Base-by-base conservation (phyloP, 2,113 vertebrate genomes). In the Odontesthes bonariensis region DNA sequence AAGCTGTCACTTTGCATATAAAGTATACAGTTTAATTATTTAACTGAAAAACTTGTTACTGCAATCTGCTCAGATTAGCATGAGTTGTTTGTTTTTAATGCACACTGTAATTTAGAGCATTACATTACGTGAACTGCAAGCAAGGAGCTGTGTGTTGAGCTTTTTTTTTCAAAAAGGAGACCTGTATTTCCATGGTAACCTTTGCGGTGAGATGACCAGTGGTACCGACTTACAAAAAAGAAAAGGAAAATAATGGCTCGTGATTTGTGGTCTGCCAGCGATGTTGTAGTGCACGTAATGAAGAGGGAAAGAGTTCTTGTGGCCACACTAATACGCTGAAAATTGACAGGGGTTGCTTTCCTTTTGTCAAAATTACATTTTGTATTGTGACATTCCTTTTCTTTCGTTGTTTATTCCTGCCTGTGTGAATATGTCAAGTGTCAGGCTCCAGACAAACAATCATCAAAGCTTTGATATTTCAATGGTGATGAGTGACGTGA, bases 401-500 rank as follows among this genome's bases (percentile, higher is more conserved):
- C 51, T 53, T 46, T 53, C 52, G 38, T 67, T 61, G 58, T 56
- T 72, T 78, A 53, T 72, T 23, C n/a, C 20, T 71, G 60, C 69
- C 47, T 59, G 20, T 31, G 66, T 54, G 32, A 56, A 40, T 31
- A 51, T 61, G 69, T 20, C 52, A 77, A 56, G 42, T 75, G 69
- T 78, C 77, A 81, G 61, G 40, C 44, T 5, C 35, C 46, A 59
- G 33, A 17, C 46, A 68, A 73, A 82, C 46, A 77, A 77, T 74
- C n/a, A 79, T 70, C 38, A 68, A 38, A 31, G 31, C 42, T 19
- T 32, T 57, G 64, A 53, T 66, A 57, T 71, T 52, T 69, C 58
- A 78, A 75, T 51, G 38, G 69, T 47, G 40, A 35, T 64, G 53
- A 64, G 35, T 77, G 86, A 80, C 79, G 57, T 54, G 65, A 75